These are phyloP conservation scores for Drosophila sp. DNA, from an alignment of 1,140 invertebrate genomes.

Conservation along the genomic window DNA sequence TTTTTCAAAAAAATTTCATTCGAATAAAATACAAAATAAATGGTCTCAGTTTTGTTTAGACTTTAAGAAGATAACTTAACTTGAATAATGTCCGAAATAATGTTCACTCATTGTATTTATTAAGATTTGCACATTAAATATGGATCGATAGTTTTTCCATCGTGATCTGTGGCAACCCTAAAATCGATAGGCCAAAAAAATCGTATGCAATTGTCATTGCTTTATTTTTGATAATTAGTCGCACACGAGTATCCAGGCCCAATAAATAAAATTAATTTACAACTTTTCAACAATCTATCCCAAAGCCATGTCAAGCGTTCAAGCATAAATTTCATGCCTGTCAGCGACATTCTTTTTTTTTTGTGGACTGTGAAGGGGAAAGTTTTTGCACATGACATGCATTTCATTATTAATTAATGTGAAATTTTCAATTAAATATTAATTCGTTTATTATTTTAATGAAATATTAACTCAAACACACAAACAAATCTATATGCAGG, in stretches of 20 bases:
- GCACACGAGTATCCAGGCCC: no score
- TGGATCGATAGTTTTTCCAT: no score
- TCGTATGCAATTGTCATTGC: no score
- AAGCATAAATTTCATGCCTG: constrained; percentile 68
- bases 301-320: constrained; percentile 48
- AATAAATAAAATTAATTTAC: constrained; percentile 66
- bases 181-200: constrained; percentile 13
- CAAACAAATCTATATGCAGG: constrained; percentile 83
- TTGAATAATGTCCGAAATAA: no score
- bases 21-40: no score
- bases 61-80: no score
- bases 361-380: constrained; percentile 23
- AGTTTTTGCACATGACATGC: constrained; percentile 52
- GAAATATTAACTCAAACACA: constrained; percentile 53
- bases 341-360: constrained; percentile 51
- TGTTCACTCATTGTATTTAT: no score
- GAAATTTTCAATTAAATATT: constrained; percentile 70
- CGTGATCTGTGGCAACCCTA: constrained; percentile 26
- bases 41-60: no score
- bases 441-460: constrained; percentile 72
- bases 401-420: constrained; percentile 76
- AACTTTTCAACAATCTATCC: constrained; percentile 52
- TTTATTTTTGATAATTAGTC: no score
- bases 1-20: no score
- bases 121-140: no score